These are phyloP conservation scores for Synanthedon myopaeformis DNA, from an alignment of 2,888 invertebrate species.

Conservation along the genomic window DNA sequence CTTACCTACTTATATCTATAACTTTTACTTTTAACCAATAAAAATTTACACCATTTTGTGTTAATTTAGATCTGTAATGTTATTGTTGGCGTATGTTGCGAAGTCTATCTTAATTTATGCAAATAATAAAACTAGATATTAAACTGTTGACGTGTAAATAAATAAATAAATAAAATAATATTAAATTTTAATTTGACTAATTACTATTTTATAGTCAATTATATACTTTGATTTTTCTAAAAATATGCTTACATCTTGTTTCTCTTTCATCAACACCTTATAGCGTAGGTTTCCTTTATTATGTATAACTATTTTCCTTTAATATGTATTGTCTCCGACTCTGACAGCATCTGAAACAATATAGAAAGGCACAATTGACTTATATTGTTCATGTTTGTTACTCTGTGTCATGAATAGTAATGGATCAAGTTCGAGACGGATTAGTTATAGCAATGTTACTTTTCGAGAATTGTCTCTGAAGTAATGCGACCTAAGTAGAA, in stretches of 20 bases:
- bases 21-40: too few relatives aligned
- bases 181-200: neutral
- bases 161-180: neutral
- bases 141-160: neutral
- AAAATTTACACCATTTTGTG: too few relatives aligned
- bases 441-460: neutral
- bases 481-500: too few relatives aligned
- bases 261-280: too few relatives aligned
- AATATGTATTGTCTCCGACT: constrained; percentile 46
- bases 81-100: neutral
- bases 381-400: neutral
- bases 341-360: constrained; percentile 56
- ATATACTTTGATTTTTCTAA: neutral
- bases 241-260: constrained; percentile 47
- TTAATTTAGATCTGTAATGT: neutral
- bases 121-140: neutral
- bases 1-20: too few relatives aligned
- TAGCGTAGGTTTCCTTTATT: constrained; percentile 21
- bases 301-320: constrained; percentile 32
- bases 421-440: neutral
- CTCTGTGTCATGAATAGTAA: neutral
- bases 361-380: constrained; percentile 4
- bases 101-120: neutral
- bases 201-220: neutral
- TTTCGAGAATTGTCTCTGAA: too few relatives aligned